phyloP scores from a whole-genome alignment of 1,140 invertebrate genomes.

The Bombus pyrosoma region DNA sequence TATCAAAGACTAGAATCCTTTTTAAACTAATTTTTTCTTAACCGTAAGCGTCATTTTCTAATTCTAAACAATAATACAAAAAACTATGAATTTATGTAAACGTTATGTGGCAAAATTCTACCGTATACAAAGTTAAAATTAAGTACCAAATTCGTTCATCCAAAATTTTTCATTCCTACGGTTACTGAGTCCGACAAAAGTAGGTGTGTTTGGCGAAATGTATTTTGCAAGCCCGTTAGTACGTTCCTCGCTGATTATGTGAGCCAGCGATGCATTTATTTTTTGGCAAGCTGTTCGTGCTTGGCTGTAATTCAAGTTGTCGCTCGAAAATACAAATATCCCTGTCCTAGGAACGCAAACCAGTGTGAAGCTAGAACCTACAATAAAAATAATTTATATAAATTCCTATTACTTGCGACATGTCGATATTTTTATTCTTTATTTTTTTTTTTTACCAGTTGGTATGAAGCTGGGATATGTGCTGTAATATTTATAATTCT shows the following conservation, averaged over 20 bases:
- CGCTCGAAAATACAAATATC: conserved; percentile 83
- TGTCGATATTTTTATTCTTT: background rate
- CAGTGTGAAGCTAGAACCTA: conserved; percentile 81
- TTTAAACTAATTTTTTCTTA: background rate
- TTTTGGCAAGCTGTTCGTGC: conserved; percentile 82
- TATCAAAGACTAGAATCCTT: background rate
- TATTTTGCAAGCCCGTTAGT: conserved; percentile 83
- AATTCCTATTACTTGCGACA: background rate
- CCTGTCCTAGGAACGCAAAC: conserved; percentile 84
- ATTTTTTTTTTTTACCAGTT: conserved; percentile 50
- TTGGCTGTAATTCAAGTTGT: conserved; percentile 83
- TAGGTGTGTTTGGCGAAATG: conserved; percentile 75
- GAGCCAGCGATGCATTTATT: conserved; percentile 83
- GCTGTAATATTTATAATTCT: conserved; percentile 85
- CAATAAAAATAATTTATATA: conserved; percentile 50
- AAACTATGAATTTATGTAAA: too few species aligned
- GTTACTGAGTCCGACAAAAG: conserved; percentile 84
- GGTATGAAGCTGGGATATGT: conserved; percentile 71
- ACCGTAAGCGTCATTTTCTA: too few species aligned
- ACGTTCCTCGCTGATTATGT: conserved; percentile 83
- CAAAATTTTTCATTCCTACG: conserved; percentile 73
- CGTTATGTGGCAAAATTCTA: background rate
- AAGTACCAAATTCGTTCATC: conserved; percentile 79
- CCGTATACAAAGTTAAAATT: background rate
- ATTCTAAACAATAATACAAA: too few species aligned